These are phyloP conservation scores for Epirrhoe alternata DNA, from an alignment of 2,888 invertebrate species.

Conservation along the genomic window DNA sequence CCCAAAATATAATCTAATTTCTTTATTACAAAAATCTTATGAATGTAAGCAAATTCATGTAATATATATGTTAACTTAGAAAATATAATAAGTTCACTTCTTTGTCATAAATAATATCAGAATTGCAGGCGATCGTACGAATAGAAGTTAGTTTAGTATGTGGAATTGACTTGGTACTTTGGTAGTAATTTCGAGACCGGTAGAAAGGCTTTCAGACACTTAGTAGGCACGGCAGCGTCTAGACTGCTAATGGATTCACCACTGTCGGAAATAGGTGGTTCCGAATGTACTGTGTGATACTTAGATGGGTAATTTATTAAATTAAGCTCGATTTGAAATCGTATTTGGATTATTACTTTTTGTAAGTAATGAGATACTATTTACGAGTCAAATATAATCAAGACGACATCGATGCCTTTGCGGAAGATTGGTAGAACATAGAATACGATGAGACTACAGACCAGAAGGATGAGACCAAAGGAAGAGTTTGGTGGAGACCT, in stretches of 20 bases:
- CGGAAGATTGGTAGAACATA: too few species aligned
- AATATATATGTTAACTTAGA: too few species aligned
- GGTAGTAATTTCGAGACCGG: background rate
- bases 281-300: background rate
- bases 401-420: too few species aligned
- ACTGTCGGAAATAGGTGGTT: conserved; percentile 3
- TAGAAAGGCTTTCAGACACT: conserved; percentile 1
- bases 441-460: too few species aligned
- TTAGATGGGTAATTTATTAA: background rate
- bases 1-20: too few species aligned
- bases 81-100: too few species aligned
- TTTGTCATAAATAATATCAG: background rate
- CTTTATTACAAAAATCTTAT: too few species aligned
- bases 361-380: background rate
- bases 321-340: background rate
- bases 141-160: background rate
- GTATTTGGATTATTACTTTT: background rate
- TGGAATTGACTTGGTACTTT: background rate
- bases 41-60: too few species aligned
- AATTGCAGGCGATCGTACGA: background rate
- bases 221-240: conserved; percentile 1
- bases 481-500: too few species aligned
- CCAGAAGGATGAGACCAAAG: too few species aligned
- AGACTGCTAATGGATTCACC: background rate
- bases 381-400: background rate